Percentiles rank a stretch among this genome's conserved stretches.
phyloP scores from a whole-genome alignment of 2,797 vertebrate genomes.

The Tinamus major region DNA sequence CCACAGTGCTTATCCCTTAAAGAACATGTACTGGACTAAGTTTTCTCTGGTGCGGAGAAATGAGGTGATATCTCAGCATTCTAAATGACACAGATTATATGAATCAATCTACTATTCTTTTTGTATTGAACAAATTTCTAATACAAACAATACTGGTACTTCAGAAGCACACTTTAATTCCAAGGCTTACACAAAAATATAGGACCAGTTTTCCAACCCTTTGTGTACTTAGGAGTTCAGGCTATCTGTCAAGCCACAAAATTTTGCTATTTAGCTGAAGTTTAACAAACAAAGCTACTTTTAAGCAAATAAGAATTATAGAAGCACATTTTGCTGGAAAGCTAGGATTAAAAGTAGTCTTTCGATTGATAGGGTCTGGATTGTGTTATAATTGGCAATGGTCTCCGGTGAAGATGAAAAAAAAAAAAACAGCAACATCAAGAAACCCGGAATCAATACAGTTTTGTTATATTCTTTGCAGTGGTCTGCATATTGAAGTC shows the following conservation, averaged over 20 bases:
- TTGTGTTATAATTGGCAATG: not conserved
- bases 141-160: not conserved
- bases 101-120: not conserved
- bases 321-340: not conserved
- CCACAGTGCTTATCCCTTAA: not conserved
- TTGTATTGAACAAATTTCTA: not conserved
- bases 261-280: not conserved
- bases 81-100: not conserved
- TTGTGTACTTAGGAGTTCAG: not conserved
- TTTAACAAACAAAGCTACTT: not conserved
- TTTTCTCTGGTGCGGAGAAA: not conserved
- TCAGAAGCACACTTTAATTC: not conserved
- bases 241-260: not conserved
- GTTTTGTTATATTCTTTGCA: too few relatives aligned
- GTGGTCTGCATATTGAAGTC: not conserved
- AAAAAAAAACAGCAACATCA: too few relatives aligned
- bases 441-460: too few relatives aligned
- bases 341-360: not conserved
- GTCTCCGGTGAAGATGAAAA: not conserved
- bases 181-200: not conserved
- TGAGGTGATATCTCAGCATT: not conserved
- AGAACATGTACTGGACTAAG: not conserved
- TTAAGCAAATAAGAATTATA: not conserved
- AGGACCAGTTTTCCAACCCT: not conserved
- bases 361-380: not conserved